Conservation (phyloP, 2,113 vertebrate species). For the Scatophagus argus region DNA sequence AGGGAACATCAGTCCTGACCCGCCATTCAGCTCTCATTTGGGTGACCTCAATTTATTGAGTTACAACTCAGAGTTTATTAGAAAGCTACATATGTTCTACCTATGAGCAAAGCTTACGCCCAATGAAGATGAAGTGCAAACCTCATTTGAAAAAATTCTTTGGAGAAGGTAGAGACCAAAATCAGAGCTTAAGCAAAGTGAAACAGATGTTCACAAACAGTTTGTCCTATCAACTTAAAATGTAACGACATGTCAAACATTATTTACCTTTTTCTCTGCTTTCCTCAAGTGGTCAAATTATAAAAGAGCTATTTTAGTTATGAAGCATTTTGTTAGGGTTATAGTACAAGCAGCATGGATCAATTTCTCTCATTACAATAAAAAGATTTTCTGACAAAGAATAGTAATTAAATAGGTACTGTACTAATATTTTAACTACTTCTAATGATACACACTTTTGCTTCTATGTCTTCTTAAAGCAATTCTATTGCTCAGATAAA, state of each 20-base stretch:
- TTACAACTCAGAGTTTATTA: constrained; percentile 13
- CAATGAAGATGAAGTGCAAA: no score
- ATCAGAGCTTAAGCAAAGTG: no score
- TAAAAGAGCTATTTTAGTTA: background rate
- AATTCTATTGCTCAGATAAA: background rate
- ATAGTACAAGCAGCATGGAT: background rate
- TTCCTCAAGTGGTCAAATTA: background rate
- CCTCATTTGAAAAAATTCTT: no score
- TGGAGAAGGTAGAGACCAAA: no score
- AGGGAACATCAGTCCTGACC: constrained; percentile 47
- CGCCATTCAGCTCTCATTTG: constrained; percentile 2
- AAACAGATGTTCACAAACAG: no score
- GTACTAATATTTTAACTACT: background rate
- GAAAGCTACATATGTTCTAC: background rate
- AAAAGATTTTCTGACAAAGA: background rate
- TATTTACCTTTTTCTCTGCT: no score
- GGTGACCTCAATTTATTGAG: constrained; percentile 47
- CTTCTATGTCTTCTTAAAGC: background rate
- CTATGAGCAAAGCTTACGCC: no score
- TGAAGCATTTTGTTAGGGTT: background rate
- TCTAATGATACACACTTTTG: background rate
- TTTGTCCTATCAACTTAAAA: no score
- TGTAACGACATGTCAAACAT: no score
- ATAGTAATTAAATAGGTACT: background rate
- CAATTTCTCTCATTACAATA: background rate